phyloP scores from a whole-genome alignment of 2,113 vertebrate genomes.

The Rhombomys opimus region DNA sequence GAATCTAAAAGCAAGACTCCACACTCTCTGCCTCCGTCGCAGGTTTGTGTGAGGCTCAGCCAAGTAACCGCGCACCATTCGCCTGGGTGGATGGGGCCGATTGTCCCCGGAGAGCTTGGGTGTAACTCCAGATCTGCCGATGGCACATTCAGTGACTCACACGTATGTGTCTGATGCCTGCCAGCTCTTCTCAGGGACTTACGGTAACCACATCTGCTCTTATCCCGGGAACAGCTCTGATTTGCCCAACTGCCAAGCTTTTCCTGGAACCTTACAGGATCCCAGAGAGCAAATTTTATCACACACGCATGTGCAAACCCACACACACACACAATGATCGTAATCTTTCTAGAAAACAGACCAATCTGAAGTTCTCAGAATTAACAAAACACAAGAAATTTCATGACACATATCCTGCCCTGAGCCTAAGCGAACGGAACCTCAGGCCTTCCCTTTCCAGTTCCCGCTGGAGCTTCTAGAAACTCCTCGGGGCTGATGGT shows the following conservation, averaged over 20 bases:
- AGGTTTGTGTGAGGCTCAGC: neutral
- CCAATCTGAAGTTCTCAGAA: neutral
- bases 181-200: neutral
- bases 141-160: fast-evolving
- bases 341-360: conserved; percentile 16
- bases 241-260: neutral
- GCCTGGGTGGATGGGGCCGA: neutral
- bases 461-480: neutral
- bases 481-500: neutral
- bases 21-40: neutral
- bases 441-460: neutral
- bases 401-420: neutral
- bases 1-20: neutral
- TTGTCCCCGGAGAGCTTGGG: fast-evolving
- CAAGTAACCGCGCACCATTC: fast-evolving
- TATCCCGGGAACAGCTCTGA: neutral
- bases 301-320: neutral
- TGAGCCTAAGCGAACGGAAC: neutral
- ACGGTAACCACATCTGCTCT: fast-evolving
- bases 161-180: fast-evolving
- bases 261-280: neutral
- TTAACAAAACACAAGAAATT: neutral
- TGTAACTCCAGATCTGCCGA: fast-evolving
- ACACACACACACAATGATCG: neutral
- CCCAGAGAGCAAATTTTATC: neutral